Base-by-base conservation (phyloP, 1,140 invertebrate genomes). In the Drosophila baimaii region DNA sequence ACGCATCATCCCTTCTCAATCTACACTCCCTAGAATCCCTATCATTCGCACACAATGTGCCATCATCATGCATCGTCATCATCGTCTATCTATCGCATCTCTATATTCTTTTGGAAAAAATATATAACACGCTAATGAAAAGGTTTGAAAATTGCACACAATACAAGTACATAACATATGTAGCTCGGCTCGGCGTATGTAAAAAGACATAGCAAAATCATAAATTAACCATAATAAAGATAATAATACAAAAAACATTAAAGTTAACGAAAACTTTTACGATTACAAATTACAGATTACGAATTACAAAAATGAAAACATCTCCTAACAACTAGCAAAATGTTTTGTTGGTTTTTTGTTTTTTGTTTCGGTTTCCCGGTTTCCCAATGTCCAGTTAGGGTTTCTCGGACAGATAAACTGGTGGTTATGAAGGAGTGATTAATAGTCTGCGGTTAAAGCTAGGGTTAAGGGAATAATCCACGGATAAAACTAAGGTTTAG, bases 221-320 rank as follows among this genome's bases (percentile, higher is more conserved):
- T 89, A 88, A 88, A 89, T 88, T 88, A 89, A 84, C 77, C 85
- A 58, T 88, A 84, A 88, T 88, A 88, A 82, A 81, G 64, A 88
- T 88, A 88, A 88, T 88, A 88, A 89, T 88, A 88, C 84, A 89
- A 88, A 81, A 88, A 82, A 79, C 65, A 62, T 79, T 75, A 82
- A 58, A 79, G 63, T 79, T 84, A 84, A 79, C 65, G 46, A 47
- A 73, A 54, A 54, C 51, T 35, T 54, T 35, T 54, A 54, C 51
- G 51, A 54, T 54, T 54, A 81, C 72, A 64, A 58, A 65, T 68
- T 65, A 77, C 77, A 73, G 72, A 69, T 77, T 70, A 81, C 64
- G 76, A 47, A 64, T 75, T 74, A 77, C 49, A 77, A 66, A 71
- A 79, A 37, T 61, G 63, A 73, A 65, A 79, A 79, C 69, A 56